A percentile compares a stretch with the other conserved stretches of the same genome.
Evolutionary conservation across 2,797 vertebrate species (phyloP).

Genomic region (Eulemur mongoz): DNA sequence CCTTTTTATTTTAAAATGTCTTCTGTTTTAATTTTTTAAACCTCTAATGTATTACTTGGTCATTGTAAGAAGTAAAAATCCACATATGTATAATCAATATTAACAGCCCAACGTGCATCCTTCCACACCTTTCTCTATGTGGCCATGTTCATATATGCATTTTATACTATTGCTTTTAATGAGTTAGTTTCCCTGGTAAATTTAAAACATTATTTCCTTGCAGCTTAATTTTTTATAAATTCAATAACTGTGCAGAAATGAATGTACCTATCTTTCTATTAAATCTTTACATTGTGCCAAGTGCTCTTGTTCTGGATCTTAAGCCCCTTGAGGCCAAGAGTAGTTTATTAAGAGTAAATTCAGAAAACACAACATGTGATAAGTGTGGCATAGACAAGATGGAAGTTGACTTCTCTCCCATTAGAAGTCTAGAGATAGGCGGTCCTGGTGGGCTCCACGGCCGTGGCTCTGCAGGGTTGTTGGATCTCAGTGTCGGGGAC

Average conservation of each 20-base stretch:
- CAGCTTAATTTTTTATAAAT: background rate
- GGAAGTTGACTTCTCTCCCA: background rate
- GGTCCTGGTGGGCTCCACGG: background rate
- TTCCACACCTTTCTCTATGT: background rate
- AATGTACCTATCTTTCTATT: background rate
- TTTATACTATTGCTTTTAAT: conserved; percentile 3
- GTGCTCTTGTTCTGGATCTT: background rate
- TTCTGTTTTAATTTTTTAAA: background rate
- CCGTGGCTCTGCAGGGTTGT: background rate
- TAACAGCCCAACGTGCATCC: background rate
- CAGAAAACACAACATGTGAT: background rate
- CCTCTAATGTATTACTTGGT: background rate
- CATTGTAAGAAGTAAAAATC: background rate
- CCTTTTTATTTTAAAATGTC: background rate
- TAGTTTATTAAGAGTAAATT: background rate
- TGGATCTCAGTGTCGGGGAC: background rate
- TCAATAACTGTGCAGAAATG: background rate
- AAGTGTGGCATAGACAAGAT: background rate
- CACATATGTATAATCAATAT: background rate
- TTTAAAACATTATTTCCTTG: background rate
- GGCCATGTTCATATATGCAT: background rate
- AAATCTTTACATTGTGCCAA: background rate
- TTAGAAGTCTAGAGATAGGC: background rate
- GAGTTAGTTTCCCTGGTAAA: background rate
- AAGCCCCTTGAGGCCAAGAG: background rate